phyloP scores from a whole-genome alignment of 2,888 invertebrate genomes.

The Lepidochitona cinerea region DNA sequence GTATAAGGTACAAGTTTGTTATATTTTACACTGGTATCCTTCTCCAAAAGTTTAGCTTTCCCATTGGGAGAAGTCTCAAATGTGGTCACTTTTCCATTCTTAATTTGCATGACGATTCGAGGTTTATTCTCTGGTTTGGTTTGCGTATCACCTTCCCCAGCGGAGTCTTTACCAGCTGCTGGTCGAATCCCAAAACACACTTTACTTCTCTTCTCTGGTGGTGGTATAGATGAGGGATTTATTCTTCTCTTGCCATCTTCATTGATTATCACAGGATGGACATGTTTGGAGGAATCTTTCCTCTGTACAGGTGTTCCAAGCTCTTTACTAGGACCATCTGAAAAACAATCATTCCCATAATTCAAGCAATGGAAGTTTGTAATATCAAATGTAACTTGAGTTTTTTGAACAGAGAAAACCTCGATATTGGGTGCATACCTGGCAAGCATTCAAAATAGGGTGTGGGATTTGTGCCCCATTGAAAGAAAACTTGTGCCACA shows the following conservation, averaged over 20 bases:
- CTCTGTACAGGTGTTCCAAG: constrained; percentile 34
- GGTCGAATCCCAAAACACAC: constrained; percentile 52
- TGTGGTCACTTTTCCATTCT: constrained; percentile 62
- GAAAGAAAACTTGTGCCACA: no score
- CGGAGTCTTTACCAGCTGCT: constrained; percentile 7
- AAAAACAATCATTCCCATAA: no score
- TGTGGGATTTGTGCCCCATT: no score
- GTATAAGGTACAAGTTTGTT: constrained; percentile 66
- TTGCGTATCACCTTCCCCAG: constrained; percentile 11
- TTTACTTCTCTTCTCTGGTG: constrained; percentile 52
- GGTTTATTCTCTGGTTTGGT: constrained; percentile 34
- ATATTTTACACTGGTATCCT: constrained; percentile 32
- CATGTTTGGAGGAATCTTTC: neutral
- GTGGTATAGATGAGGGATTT: constrained; percentile 8
- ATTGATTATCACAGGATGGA: neutral
- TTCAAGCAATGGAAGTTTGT: neutral
- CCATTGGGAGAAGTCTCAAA: constrained; percentile 57
- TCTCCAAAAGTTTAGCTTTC: constrained; percentile 49
- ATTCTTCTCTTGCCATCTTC: neutral
- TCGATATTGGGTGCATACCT: no score
- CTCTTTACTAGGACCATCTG: constrained; percentile 23
- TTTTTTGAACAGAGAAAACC: no score
- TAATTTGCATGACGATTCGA: constrained; percentile 67
- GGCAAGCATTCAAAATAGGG: no score
- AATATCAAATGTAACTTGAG: neutral